phyloP scores from a whole-genome alignment of 1,140 invertebrate genomes.

The Drosophila leontia region DNA sequence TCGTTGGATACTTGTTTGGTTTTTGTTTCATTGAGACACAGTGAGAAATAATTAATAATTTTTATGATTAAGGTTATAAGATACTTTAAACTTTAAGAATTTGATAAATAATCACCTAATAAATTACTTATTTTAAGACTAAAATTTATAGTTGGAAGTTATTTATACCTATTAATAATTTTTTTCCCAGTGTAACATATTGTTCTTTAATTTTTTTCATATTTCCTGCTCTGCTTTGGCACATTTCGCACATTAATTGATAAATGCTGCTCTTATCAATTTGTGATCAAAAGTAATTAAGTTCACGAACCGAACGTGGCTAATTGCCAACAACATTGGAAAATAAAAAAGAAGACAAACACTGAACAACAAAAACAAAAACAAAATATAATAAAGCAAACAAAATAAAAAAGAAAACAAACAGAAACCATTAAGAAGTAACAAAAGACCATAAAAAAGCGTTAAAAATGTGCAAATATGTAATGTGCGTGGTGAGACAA shows the following conservation, averaged over 20 bases:
- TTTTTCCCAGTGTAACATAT: conserved; percentile 13
- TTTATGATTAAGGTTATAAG: too few species aligned
- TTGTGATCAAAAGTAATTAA: conserved; percentile 75
- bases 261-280: conserved; percentile 71
- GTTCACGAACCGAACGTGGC: conserved; percentile 43
- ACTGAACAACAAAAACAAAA: conserved; percentile 17
- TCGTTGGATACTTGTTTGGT: neutral
- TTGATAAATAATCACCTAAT: too few species aligned
- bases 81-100: too few species aligned
- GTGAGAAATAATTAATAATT: neutral
- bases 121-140: too few species aligned
- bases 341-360: conserved; percentile 35
- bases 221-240: conserved; percentile 30
- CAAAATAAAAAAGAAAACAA: conserved; percentile 5
- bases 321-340: conserved; percentile 43
- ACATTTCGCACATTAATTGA: conserved; percentile 75
- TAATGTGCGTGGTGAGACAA: conserved; percentile 54
- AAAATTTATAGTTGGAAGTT: neutral
- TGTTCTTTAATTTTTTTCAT: conserved; percentile 25
- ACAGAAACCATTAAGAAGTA: conserved; percentile 18
- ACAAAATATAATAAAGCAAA: conserved; percentile 6
- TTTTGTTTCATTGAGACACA: neutral
- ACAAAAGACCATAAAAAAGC: conserved; percentile 16
- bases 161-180: neutral
- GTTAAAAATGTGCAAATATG: conserved; percentile 62